Percentiles rank a stretch among this genome's conserved stretches.
Evolutionary conservation across 2,113 vertebrate species (phyloP).

Genomic region (Pungitius pungitius): DNA sequence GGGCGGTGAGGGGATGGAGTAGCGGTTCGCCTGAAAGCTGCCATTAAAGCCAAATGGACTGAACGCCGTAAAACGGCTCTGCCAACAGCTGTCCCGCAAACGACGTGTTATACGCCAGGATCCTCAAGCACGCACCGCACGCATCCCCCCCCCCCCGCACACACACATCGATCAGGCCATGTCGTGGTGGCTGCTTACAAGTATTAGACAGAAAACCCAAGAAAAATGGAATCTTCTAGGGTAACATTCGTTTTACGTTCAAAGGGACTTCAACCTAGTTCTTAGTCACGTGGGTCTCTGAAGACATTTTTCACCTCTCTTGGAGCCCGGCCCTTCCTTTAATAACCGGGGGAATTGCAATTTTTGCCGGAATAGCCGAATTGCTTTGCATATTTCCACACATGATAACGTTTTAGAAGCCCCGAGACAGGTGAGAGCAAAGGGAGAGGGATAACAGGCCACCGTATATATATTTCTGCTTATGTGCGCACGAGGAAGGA

Average conservation of each 20-base stretch:
- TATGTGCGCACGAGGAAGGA: background rate
- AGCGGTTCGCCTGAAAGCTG: slow-evolving; percentile 78
- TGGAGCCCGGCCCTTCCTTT: slow-evolving; percentile 24
- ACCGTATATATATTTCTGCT: background rate
- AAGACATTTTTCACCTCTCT: slow-evolving; percentile 34
- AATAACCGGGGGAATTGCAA: slow-evolving; percentile 44
- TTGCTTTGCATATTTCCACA: slow-evolving; percentile 53
- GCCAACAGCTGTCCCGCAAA: slow-evolving; percentile 80
- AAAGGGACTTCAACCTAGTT: slow-evolving; percentile 11
- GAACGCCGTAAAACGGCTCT: slow-evolving; percentile 77
- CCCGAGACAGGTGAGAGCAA: slow-evolving; percentile 44
- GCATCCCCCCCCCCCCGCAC: no score
- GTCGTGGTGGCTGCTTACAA: slow-evolving; percentile 53
- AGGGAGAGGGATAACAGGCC: slow-evolving; percentile 18
- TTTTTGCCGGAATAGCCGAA: slow-evolving; percentile 40
- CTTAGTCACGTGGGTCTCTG: slow-evolving; percentile 34
- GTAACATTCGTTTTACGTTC: slow-evolving; percentile 43
- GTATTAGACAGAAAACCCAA: slow-evolving; percentile 49
- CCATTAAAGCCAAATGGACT: slow-evolving; percentile 82
- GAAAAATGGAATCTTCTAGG: slow-evolving; percentile 41
- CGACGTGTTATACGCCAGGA: slow-evolving; percentile 69
- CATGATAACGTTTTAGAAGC: slow-evolving; percentile 29
- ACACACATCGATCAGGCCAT: slow-evolving; percentile 41
- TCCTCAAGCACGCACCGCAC: slow-evolving; percentile 27
- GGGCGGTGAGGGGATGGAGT: slow-evolving; percentile 78